Percentiles rank a stretch among this genome's conserved stretches.
Conservation (phyloP, 2,113 vertebrate species). For the Cyprinus carpio region DNA sequence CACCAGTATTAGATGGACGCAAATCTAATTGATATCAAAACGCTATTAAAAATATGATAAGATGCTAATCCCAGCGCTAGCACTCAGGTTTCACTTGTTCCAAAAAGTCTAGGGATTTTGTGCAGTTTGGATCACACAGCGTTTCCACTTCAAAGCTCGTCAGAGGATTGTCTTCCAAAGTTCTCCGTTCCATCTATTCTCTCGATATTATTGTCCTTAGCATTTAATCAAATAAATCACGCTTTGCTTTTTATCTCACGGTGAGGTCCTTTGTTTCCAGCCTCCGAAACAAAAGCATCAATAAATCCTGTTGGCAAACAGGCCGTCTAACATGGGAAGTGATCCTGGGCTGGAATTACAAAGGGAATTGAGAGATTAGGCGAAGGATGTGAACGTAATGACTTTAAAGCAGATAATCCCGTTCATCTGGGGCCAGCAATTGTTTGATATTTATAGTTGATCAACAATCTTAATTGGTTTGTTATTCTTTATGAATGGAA, state of each 20-base stretch:
- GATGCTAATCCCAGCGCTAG: slow-evolving; percentile 62
- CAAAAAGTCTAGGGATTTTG: slow-evolving; percentile 54
- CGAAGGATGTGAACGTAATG: slow-evolving; percentile 87
- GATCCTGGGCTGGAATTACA: slow-evolving; percentile 80
- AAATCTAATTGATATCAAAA: slow-evolving; percentile 78
- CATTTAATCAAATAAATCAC: slow-evolving; percentile 69
- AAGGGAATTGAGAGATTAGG: slow-evolving; percentile 83
- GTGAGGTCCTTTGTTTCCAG: slow-evolving; percentile 74
- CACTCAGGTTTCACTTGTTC: slow-evolving; percentile 67
- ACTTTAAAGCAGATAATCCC: slow-evolving; percentile 86
- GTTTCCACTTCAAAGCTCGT: slow-evolving; percentile 77
- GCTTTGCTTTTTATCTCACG: slow-evolving; percentile 75
- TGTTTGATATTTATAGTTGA: slow-evolving; percentile 83
- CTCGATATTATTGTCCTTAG: slow-evolving; percentile 57
- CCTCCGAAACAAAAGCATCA: slow-evolving; percentile 76
- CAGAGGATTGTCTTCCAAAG: slow-evolving; percentile 69
- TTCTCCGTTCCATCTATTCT: slow-evolving; percentile 51
- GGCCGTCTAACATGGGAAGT: slow-evolving; percentile 79
- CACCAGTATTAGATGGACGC: slow-evolving; percentile 66
- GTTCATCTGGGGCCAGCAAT: slow-evolving; percentile 82
- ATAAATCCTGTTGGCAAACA: slow-evolving; percentile 80
- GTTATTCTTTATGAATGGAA: slow-evolving; percentile 69
- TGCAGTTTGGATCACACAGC: slow-evolving; percentile 66
- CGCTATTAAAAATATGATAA: slow-evolving; percentile 57
- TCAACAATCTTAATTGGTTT: slow-evolving; percentile 80